Percentiles rank a stretch among this genome's conserved stretches.
These are phyloP conservation scores for Cladorhizidae sp. DNA, from an alignment of 37 sponge, comb jelly and placozoan genomes.

Conservation along the genomic window DNA sequence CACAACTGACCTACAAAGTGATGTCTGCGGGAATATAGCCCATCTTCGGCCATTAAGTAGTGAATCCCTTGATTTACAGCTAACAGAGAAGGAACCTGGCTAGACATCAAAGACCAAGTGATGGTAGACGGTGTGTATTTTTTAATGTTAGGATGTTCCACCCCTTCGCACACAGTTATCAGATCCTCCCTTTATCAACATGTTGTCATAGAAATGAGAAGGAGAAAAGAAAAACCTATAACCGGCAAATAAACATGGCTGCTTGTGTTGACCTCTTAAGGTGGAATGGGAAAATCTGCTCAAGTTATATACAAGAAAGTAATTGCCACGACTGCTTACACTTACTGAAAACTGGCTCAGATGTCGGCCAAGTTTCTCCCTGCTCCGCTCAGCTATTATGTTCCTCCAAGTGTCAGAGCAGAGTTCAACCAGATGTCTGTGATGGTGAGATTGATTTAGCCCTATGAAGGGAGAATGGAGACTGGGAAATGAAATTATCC, in stretches of 20 bases:
- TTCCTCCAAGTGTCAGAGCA: too few relatives aligned
- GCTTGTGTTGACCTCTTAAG: too few relatives aligned
- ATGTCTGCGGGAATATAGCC: slow-evolving; percentile 42
- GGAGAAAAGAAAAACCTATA: not conserved
- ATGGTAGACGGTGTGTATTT: slow-evolving; percentile 13
- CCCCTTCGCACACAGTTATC: slow-evolving; percentile 9
- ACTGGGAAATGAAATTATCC: too few relatives aligned
- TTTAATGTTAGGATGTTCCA: slow-evolving; percentile 44
- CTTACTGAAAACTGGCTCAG: too few relatives aligned
- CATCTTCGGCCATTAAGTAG: slow-evolving; percentile 16
- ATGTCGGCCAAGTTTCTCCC: too few relatives aligned
- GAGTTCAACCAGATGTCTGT: too few relatives aligned
- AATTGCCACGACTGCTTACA: too few relatives aligned
- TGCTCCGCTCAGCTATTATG: too few relatives aligned
- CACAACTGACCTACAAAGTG: slow-evolving; percentile 27
- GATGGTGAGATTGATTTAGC: too few relatives aligned
- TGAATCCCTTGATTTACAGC: slow-evolving; percentile 12
- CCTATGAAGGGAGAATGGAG: too few relatives aligned
- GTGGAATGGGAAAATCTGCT: too few relatives aligned
- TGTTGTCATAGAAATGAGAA: not conserved
- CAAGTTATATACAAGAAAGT: too few relatives aligned
- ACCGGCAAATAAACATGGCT: not conserved
- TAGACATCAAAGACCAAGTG: slow-evolving; percentile 22
- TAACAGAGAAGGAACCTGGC: slow-evolving; percentile 19
- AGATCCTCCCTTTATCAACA: not conserved